Evolutionary conservation across 2,797 vertebrate genomes (phyloP).

Genomic region (Phylloscopus collybita): DNA sequence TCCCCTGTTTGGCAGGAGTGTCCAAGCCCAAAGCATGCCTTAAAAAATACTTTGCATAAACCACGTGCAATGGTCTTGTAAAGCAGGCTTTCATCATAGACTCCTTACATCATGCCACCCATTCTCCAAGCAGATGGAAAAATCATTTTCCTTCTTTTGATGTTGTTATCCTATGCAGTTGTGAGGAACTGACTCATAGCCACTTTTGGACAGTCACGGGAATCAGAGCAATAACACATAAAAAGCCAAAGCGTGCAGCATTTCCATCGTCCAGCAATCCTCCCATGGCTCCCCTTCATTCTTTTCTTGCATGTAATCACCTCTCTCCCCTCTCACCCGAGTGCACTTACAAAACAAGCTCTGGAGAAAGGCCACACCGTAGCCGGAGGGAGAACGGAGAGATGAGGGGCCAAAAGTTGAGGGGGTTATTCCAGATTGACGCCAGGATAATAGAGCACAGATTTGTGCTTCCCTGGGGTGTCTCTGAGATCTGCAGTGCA

Average conservation of each 20-base stretch:
- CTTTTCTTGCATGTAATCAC: constrained; percentile 34
- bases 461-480: not conserved
- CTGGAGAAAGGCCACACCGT: not conserved
- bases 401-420: not conserved
- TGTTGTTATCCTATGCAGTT: constrained; percentile 44
- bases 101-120: constrained; percentile 29
- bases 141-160: constrained; percentile 61
- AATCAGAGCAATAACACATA: constrained; percentile 49
- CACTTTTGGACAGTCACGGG: constrained; percentile 18
- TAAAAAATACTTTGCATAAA: constrained; percentile 19
- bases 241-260: constrained; percentile 46
- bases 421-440: not conserved
- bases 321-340: not conserved
- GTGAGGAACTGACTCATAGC: constrained; percentile 63
- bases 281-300: constrained; percentile 26
- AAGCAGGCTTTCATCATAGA: constrained; percentile 47
- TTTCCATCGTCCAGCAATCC: not conserved
- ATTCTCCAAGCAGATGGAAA: constrained; percentile 57
- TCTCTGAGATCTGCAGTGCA: not conserved
- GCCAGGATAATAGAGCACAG: not conserved
- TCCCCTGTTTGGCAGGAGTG: not conserved
- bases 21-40: not conserved
- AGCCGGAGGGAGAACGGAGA: not conserved
- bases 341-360: not conserved
- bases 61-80: not conserved